Evolutionary conservation across 2,113 vertebrate genomes (phyloP).

Genomic region (Rhodinocichla rosea): DNA sequence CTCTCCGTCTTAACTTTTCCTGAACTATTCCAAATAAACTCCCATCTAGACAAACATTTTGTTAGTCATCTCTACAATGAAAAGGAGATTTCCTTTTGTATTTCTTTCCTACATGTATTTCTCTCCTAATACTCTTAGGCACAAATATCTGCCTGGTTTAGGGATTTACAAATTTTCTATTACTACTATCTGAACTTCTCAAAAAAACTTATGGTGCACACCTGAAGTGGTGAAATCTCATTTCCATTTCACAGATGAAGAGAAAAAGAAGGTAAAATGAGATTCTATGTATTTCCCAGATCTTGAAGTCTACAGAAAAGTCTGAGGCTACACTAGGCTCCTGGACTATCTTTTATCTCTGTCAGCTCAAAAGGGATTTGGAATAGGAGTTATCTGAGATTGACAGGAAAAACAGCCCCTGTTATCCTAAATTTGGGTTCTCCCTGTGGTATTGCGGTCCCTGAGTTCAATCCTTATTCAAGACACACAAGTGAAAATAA

Average conservation of each 20-base stretch:
- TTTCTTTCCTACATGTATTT: neutral
- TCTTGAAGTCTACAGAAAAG: neutral
- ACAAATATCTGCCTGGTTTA: neutral
- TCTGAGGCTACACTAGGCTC: neutral
- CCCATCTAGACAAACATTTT: neutral
- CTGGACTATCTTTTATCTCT: conserved; percentile 2
- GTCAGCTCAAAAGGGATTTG: conserved; percentile 20
- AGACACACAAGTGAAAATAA: neutral
- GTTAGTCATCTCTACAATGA: neutral
- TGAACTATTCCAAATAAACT: neutral
- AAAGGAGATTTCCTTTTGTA: neutral
- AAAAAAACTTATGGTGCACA: neutral
- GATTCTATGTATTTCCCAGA: neutral
- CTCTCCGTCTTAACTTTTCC: neutral
- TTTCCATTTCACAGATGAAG: neutral
- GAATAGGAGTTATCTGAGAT: conserved; percentile 7
- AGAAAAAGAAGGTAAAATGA: neutral
- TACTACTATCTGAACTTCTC: neutral
- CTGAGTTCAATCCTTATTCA: neutral
- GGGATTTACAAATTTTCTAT: neutral
- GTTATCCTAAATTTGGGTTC: neutral
- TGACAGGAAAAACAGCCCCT: conserved; percentile 6
- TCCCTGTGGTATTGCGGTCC: neutral
- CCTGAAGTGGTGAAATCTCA: neutral
- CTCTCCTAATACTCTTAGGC: neutral